These are phyloP conservation scores for Oreochromis mossambicus DNA, from an alignment of 2,797 vertebrate genomes.

Conservation along the genomic window DNA sequence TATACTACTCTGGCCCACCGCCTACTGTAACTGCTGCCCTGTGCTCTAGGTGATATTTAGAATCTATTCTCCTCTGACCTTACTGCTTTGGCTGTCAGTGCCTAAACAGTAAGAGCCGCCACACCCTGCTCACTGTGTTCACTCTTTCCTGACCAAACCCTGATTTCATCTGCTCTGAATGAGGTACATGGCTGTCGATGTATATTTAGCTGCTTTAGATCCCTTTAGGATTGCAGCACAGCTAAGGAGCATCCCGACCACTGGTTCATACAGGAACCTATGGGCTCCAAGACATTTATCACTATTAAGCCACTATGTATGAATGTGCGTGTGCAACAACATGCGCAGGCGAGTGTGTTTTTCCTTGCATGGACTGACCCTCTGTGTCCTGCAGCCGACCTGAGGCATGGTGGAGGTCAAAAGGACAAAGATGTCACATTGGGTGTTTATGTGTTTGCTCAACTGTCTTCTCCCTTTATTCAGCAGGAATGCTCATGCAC, in stretches of 20 bases:
- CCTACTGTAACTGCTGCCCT: background rate
- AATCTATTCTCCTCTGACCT: slow-evolving; percentile 71
- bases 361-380: background rate
- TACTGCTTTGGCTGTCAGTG: slow-evolving; percentile 35
- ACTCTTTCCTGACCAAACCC: slow-evolving; percentile 65
- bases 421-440: slow-evolving; percentile 9
- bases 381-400: background rate
- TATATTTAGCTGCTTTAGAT: slow-evolving; percentile 72
- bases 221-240: slow-evolving; percentile 64
- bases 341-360: background rate
- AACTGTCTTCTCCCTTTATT: slow-evolving; percentile 50
- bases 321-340: background rate
- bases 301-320: background rate
- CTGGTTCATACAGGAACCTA: background rate
- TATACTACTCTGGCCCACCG: background rate
- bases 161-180: slow-evolving; percentile 69
- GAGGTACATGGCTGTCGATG: slow-evolving; percentile 49
- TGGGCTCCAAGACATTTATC: slow-evolving; percentile 2
- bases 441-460: slow-evolving; percentile 54
- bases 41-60: slow-evolving; percentile 46
- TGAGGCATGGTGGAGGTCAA: background rate
- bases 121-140: slow-evolving; percentile 55
- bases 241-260: slow-evolving; percentile 49
- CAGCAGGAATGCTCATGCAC: slow-evolving; percentile 31
- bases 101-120: slow-evolving; percentile 31